Evolutionary conservation across 2,113 vertebrate genomes (phyloP).

Genomic region (Naja naja): DNA sequence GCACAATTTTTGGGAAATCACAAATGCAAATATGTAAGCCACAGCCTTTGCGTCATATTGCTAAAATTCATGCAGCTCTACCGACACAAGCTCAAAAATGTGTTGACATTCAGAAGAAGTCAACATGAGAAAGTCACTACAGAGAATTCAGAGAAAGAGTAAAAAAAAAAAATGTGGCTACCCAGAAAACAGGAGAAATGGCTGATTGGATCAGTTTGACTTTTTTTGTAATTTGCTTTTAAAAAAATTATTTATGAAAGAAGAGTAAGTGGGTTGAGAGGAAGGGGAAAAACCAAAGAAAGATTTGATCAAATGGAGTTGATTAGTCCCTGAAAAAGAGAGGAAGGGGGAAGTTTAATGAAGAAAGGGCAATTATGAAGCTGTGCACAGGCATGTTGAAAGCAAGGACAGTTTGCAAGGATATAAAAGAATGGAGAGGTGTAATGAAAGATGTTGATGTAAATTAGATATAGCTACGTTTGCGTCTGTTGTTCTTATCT

Average conservation of each 20-base stretch:
- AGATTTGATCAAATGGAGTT: background rate
- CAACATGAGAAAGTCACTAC: background rate
- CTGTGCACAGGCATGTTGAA: background rate
- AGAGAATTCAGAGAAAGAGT: background rate
- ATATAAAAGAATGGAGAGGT: background rate
- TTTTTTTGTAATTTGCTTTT: background rate
- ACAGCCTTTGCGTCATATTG: background rate
- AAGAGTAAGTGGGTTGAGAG: background rate
- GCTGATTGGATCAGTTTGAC: background rate
- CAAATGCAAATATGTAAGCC: background rate
- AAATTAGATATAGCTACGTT: background rate
- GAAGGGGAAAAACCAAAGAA: accelerated
- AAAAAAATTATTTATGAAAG: background rate
- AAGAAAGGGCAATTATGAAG: background rate
- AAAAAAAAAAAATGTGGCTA: background rate
- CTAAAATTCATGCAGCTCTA: background rate
- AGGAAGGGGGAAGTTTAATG: background rate
- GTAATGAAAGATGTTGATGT: background rate
- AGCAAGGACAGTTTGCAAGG: background rate
- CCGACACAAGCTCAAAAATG: background rate
- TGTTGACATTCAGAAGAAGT: background rate
- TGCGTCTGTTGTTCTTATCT: background rate
- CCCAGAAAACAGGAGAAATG: background rate
- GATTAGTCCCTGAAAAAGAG: background rate
- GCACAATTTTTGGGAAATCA: background rate